Evolutionary conservation across 2,113 vertebrate genomes (phyloP), one percentile per base, ranked within the genome.

Genomic region (Gobiocypris rarus): DNA sequence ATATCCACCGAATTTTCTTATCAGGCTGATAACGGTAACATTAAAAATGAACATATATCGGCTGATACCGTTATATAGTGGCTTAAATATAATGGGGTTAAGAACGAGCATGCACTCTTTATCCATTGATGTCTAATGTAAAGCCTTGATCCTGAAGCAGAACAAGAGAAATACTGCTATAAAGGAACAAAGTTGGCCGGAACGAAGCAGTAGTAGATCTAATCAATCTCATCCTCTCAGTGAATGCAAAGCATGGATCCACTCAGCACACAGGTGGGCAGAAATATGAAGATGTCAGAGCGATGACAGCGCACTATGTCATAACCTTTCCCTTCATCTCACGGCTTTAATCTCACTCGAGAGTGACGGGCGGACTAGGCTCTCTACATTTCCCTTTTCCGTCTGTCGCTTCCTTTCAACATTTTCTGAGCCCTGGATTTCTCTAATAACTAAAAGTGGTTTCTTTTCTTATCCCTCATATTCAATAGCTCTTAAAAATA

Each of bases 271-370:
- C 75, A 88, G 91, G 88, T 85, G 85, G 85, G 50, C 22, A 80
- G 67, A 88, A 87, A 91, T 88, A 89, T 89, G 90, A 89, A 89
- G 89, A 89, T 89, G 83, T 86, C 89, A 90, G 73, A 78, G 63
- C 52, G 19, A 83, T 75, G 90, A 91, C 90, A 91, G 92, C 89
- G 84, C 89, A 91, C 89, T 89, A 78, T 89, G 75, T 82, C 22
- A 31, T 14, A 2, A 74, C 43, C 83, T 88, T 89, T 87, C 83
- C 83, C 74, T 89, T 26, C 86, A 90, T 88, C 58, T 74, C 38
- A 28, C 2, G 1, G 80, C 85, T 90, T 89, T 90, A 90, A 90
- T 91, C 92, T 91, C 86, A 87, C 85, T 75, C 28, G 38, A 1
- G 70, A 54, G 81, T 89, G 91, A 93, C 87, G 91, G 91, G 85